phyloP scores from a whole-genome alignment of 2,888 invertebrate species.

The Morpho deidamia region DNA sequence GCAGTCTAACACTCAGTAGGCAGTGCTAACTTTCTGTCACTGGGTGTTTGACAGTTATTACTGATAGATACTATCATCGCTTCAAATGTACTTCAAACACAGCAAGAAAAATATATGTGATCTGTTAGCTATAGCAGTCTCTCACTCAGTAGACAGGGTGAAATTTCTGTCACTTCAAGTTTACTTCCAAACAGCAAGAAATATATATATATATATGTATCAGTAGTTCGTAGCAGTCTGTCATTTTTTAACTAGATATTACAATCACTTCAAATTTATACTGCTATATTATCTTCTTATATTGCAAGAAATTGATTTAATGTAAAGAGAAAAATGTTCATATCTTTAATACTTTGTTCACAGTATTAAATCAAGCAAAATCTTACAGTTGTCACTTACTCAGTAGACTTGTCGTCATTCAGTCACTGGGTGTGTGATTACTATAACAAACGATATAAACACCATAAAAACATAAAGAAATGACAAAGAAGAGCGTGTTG shows the following conservation, averaged over 20 bases:
- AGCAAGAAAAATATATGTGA: not conserved
- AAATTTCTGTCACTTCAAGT: constrained; percentile 18
- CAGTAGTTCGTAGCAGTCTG: constrained; percentile 11
- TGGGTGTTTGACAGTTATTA: constrained; percentile 25
- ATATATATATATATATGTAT: not conserved
- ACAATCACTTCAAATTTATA: too few relatives aligned
- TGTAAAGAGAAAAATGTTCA: too few relatives aligned
- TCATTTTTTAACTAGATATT: not conserved
- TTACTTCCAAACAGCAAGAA: not conserved
- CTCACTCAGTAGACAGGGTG: constrained; percentile 25
- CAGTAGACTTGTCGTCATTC: constrained; percentile 26
- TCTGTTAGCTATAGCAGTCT: constrained; percentile 10
- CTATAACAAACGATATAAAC: not conserved
- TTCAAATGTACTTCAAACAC: not conserved
- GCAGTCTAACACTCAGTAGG: constrained; percentile 23
- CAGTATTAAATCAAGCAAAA: too few relatives aligned
- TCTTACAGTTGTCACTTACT: not conserved
- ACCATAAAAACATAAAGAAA: too few relatives aligned
- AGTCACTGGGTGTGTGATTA: constrained; percentile 42
- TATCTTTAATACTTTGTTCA: too few relatives aligned
- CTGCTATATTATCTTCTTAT: too few relatives aligned
- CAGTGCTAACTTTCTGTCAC: constrained; percentile 6
- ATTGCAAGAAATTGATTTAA: too few relatives aligned
- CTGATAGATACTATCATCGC: not conserved
- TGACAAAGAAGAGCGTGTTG: too few relatives aligned